These are phyloP conservation scores for Sturmia bella DNA, from an alignment of 2,888 invertebrate species.

Conservation along the genomic window DNA sequence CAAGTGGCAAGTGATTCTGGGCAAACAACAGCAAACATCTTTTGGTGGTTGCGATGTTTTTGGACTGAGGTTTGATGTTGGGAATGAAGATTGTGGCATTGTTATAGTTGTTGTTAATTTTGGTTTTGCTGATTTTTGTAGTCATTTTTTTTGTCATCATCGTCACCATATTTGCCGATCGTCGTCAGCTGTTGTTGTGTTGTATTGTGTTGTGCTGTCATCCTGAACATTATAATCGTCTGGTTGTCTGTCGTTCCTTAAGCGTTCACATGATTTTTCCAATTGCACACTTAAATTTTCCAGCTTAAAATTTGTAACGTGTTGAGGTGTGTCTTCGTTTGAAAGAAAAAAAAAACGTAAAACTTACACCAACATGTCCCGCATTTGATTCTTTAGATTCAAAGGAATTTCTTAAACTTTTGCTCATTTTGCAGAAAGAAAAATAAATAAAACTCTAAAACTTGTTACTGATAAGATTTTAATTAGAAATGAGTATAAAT, in stretches of 20 bases:
- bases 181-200: conserved; percentile 13
- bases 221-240: conserved; percentile 1
- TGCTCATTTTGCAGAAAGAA: not conserved
- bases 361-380: conserved; percentile 4
- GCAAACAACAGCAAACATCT: not conserved
- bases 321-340: conserved; percentile 60
- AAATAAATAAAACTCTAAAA: not conserved
- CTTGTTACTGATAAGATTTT: conserved; percentile 3
- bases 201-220: conserved; percentile 27
- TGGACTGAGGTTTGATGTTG: conserved; percentile 19
- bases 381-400: conserved; percentile 41
- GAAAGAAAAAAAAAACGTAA: conserved; percentile 13
- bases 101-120: conserved; percentile 22
- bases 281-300: conserved; percentile 41
- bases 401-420: not conserved
- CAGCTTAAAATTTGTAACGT: conserved; percentile 49
- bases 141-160: not conserved
- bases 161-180: not conserved
- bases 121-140: conserved; percentile 13
- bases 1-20: conserved; percentile 13
- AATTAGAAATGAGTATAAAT: not conserved
- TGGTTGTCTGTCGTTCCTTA: conserved; percentile 6
- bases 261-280: conserved; percentile 55
- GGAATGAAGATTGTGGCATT: conserved; percentile 8
- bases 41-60: not conserved